Percentiles rank a stretch among this genome's conserved stretches.
Conservation (phyloP, 23 tunicate species). For the Halocynthia roretzi region DNA sequence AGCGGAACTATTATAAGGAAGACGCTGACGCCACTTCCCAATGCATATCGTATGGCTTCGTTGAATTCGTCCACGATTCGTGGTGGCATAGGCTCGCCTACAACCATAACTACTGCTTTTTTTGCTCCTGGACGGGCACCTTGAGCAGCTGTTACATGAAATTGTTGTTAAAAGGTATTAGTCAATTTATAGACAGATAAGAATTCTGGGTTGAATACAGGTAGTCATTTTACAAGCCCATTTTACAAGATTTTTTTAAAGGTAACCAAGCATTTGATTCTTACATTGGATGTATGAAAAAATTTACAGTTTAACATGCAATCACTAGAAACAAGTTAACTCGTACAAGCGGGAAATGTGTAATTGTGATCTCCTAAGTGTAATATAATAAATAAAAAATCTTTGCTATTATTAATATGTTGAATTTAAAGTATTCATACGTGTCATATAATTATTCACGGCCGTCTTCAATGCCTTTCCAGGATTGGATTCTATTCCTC, state of each 20-base stretch:
- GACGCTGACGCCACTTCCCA: neutral
- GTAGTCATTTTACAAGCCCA: no score
- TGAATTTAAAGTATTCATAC: neutral
- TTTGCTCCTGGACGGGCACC: neutral
- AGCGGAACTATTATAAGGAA: neutral
- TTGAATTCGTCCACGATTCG: neutral
- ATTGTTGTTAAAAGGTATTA: no score
- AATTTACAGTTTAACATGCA: no score
- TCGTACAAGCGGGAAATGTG: neutral
- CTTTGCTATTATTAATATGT: no score
- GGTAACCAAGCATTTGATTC: no score
- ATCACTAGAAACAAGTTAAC: neutral
- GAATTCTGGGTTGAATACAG: no score
- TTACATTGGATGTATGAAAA: no score
- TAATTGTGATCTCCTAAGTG: neutral
- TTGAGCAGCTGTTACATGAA: slow-evolving; percentile 2
- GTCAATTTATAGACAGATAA: no score
- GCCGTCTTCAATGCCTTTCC: neutral
- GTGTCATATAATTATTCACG: neutral
- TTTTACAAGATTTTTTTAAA: no score
- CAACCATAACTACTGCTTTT: slow-evolving; percentile 7
- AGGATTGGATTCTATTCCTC: neutral
- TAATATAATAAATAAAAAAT: no score
- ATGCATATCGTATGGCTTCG: neutral
- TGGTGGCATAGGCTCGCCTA: neutral